These are phyloP conservation scores for Myrmecobius fasciatus DNA, from an alignment of 2,113 vertebrate species.

Conservation along the genomic window DNA sequence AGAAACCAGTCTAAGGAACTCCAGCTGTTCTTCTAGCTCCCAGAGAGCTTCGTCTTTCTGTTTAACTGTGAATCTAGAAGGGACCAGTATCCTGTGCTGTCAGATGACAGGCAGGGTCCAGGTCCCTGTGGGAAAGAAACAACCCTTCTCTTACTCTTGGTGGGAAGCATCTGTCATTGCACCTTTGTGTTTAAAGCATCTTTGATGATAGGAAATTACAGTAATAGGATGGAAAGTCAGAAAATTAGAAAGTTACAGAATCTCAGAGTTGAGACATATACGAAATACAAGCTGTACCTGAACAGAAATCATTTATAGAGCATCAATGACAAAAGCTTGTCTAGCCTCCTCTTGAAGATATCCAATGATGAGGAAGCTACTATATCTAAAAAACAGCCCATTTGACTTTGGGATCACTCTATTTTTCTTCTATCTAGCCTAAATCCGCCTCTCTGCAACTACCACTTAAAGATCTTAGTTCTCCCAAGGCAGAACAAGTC, in stretches of 20 bases:
- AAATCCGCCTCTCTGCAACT: not conserved
- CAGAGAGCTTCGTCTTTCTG: not conserved
- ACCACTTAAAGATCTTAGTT: not conserved
- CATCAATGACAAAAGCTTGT: not conserved
- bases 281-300: not conserved
- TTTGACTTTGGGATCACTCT: not conserved
- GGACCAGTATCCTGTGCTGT: not conserved
- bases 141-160: not conserved
- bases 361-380: not conserved
- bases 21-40: not conserved
- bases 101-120: not conserved
- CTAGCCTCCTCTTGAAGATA: not conserved
- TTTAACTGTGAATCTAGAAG: not conserved
- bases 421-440: not conserved
- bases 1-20: not conserved
- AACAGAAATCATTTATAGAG: conserved; percentile 55
- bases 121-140: not conserved
- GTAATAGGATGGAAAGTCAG: not conserved
- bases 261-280: not conserved
- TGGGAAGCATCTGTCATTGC: not conserved
- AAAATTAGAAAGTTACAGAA: not conserved
- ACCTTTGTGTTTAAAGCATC: not conserved
- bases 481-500: not conserved
- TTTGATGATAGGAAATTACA: accelerated
- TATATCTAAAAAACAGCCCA: not conserved